Percentiles rank a stretch among this genome's conserved stretches.
Conservation (phyloP, 2,113 vertebrate species). For the Phocoena phocoena region DNA sequence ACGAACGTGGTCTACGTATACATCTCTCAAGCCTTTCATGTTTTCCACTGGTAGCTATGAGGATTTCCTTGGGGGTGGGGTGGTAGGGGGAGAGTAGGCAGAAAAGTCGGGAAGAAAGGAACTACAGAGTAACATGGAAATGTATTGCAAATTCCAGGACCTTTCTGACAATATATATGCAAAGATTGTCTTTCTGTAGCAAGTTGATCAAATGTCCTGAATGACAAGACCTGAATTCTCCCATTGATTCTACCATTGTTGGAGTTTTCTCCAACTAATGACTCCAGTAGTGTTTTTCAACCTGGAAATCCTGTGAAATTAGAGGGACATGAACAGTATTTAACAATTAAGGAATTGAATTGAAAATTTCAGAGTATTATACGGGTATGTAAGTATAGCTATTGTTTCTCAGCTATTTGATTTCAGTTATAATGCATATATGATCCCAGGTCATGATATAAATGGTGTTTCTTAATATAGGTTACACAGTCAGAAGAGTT, state of each 20-base stretch:
- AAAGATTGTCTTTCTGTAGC: not conserved
- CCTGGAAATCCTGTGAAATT: not conserved
- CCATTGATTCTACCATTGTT: not conserved
- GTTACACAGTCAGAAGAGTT: not conserved
- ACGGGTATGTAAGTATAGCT: not conserved
- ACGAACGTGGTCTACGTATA: not conserved
- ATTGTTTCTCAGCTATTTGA: conserved; percentile 17
- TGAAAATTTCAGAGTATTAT: conserved; percentile 1
- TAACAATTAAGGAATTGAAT: not conserved
- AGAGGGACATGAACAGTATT: not conserved
- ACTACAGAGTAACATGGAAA: not conserved
- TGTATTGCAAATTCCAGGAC: not conserved
- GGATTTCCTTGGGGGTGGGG: not conserved
- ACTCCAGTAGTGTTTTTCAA: not conserved
- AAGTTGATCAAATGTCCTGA: not conserved
- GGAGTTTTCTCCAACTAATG: not conserved
- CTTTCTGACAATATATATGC: not conserved
- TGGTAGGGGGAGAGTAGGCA: not conserved
- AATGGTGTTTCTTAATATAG: not conserved
- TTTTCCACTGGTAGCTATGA: not conserved
- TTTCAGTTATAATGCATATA: not conserved
- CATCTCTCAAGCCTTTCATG: not conserved
- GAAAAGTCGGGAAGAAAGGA: not conserved
- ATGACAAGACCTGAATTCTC: not conserved
- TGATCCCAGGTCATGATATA: not conserved